Conservation (phyloP, 2,888 invertebrate species). For the Thyatira batis region DNA sequence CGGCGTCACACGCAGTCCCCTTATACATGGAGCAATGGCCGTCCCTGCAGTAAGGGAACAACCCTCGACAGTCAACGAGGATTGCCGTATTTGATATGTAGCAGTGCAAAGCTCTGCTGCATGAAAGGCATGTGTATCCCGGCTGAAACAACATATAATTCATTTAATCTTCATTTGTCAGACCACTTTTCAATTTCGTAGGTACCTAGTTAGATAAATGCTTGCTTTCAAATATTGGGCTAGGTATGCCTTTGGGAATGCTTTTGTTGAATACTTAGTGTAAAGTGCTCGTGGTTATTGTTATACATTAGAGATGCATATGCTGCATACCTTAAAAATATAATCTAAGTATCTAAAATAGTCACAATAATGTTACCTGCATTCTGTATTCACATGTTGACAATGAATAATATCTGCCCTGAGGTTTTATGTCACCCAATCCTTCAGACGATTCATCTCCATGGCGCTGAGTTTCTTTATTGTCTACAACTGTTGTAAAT, state of each 20-base stretch:
- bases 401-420: conserved; percentile 23
- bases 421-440: conserved; percentile 9
- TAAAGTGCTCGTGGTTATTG: too few species aligned
- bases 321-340: too few species aligned
- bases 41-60: conserved; percentile 42
- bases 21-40: conserved; percentile 44
- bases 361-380: too few species aligned
- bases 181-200: background rate
- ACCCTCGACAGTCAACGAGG: conserved; percentile 41
- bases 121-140: conserved; percentile 45
- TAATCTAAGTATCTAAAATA: too few species aligned
- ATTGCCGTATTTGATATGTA: conserved; percentile 42
- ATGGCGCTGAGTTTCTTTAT: background rate
- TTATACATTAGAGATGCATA: too few species aligned
- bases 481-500: background rate
- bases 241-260: too few species aligned
- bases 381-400: conserved; percentile 18
- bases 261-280: too few species aligned
- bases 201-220: background rate
- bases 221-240: too few species aligned
- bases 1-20: conserved; percentile 33
- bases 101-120: conserved; percentile 45
- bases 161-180: background rate
- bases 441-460: background rate
- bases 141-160: conserved; percentile 28